Conservation (phyloP, 2,113 vertebrate genomes). For the Phalacrocorax pelagicus region DNA sequence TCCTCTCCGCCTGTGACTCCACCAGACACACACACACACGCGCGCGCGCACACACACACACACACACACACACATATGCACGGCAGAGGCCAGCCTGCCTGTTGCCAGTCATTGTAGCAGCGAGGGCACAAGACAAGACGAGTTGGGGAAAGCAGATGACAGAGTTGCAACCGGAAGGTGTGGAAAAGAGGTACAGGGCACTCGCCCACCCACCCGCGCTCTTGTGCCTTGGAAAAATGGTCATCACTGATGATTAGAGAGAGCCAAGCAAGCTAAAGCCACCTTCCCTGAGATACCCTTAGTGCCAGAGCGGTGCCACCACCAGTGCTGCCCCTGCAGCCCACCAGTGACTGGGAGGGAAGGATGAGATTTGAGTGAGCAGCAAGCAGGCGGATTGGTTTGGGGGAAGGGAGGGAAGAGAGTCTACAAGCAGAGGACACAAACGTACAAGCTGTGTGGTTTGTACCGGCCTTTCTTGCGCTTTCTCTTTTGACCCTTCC, state of each 20-base stretch:
- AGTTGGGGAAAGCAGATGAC: constrained; percentile 5
- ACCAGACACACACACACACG: background rate
- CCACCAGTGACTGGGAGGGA: constrained; percentile 21
- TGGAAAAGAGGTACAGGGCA: background rate
- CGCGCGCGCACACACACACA: background rate
- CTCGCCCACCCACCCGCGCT: background rate
- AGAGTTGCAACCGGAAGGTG: background rate
- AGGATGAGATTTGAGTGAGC: background rate
- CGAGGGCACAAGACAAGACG: constrained; percentile 30
- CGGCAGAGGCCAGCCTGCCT: constrained; percentile 23
- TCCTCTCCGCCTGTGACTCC: constrained; percentile 36
- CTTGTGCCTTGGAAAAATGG: constrained; percentile 22
- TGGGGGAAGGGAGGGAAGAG: constrained; percentile 52
- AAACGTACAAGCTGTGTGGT: constrained; percentile 93
- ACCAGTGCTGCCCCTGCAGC: constrained; percentile 50
- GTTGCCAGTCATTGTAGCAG: background rate
- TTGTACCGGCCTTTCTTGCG: constrained; percentile 97
- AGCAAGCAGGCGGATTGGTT: constrained; percentile 40
- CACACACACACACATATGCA: background rate
- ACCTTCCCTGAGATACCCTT: constrained; percentile 45
- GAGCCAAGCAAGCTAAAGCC: constrained; percentile 65
- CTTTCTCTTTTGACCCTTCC: constrained; percentile 97
- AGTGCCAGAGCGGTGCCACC: constrained; percentile 30
- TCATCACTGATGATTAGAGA: constrained; percentile 24
- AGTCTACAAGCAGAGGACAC: constrained; percentile 77